Percentiles rank a stretch among this genome's conserved stretches.
Evolutionary conservation across 2,113 vertebrate species (phyloP).

Genomic region (Lagenorhynchus albirostris): DNA sequence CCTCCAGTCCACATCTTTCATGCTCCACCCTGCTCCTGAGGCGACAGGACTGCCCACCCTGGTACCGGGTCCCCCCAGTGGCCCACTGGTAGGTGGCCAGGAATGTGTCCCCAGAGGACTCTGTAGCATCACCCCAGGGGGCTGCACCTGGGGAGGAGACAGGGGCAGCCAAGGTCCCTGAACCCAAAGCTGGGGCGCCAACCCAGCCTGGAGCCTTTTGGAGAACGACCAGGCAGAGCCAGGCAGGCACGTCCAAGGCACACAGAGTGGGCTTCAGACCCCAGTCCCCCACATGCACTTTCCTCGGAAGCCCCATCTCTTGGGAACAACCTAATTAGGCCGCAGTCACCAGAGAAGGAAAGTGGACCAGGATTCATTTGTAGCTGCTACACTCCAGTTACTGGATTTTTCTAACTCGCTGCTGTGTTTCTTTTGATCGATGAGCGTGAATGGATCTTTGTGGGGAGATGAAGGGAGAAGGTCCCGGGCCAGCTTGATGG

Average conservation of each 20-base stretch:
- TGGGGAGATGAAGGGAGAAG: neutral
- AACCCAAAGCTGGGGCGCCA: neutral
- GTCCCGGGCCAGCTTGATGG: rapidly evolving
- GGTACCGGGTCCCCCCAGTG: rapidly evolving
- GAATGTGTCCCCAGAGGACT: neutral
- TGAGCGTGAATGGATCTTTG: neutral
- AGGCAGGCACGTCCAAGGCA: rapidly evolving
- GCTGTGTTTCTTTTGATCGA: neutral
- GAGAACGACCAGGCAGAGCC: neutral
- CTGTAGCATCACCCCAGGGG: neutral
- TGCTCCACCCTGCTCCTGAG: neutral
- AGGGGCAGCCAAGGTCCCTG: too few species aligned
- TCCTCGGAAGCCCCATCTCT: neutral
- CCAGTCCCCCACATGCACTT: rapidly evolving
- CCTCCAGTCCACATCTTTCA: too few species aligned
- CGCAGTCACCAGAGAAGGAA: rapidly evolving
- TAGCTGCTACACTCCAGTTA: neutral
- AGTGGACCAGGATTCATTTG: neutral
- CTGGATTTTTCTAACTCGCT: neutral
- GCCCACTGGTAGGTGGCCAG: neutral
- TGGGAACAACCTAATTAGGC: neutral
- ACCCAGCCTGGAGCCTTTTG: neutral
- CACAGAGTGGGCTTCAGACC: neutral
- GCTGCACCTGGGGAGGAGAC: neutral
- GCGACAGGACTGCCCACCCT: rapidly evolving